phyloP scores from a whole-genome alignment of 2,113 vertebrate genomes.

The Mobula hypostoma region DNA sequence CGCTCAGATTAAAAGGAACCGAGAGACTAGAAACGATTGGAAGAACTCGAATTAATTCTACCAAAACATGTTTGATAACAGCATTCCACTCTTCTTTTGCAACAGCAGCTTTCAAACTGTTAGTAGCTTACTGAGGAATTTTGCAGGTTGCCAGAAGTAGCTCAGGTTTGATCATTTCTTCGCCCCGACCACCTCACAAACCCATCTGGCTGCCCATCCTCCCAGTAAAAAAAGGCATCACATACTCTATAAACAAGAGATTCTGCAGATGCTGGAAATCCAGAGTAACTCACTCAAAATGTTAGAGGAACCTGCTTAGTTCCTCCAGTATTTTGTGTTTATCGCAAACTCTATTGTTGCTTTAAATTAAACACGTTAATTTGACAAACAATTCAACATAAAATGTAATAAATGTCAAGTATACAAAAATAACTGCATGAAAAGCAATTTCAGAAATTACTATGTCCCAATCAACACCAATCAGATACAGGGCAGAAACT shows the following conservation, averaged over 20 bases:
- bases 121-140: not conserved
- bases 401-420: not conserved
- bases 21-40: not conserved
- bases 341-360: not conserved
- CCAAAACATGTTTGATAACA: not conserved
- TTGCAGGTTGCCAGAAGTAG: not conserved
- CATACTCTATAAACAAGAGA: not conserved
- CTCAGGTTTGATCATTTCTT: not conserved
- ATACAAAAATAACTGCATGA: not conserved
- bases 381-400: not conserved
- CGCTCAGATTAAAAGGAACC: not conserved
- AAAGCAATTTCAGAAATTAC: not conserved
- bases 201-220: no score
- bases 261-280: no score
- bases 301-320: no score
- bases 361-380: not conserved
- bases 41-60: not conserved
- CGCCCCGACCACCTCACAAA: no score
- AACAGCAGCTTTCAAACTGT: not conserved
- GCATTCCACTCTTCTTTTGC: not conserved
- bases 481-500: not conserved
- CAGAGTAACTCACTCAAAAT: no score
- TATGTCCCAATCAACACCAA: not conserved
- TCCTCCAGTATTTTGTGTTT: no score
- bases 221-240: not conserved